phyloP scores from a whole-genome alignment of 2,797 vertebrate species.

The Pseudochaenichthys georgianus region DNA sequence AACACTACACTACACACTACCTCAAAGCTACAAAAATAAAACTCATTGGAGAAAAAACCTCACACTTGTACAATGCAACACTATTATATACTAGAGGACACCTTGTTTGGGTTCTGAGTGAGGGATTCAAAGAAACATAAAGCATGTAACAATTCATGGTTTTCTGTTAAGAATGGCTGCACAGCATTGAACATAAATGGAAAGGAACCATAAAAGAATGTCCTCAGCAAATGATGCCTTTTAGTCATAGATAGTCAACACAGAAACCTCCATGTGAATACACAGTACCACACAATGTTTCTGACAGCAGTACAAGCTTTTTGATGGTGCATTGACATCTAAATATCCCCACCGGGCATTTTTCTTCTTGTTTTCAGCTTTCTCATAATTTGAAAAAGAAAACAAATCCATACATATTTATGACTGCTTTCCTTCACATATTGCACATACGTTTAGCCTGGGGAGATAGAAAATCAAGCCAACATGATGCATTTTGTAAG shows the following conservation, averaged over 20 bases:
- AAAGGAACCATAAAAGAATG: conserved; percentile 27
- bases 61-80: not conserved
- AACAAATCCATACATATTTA: conserved; percentile 60
- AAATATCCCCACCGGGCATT: conserved; percentile 32
- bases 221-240: conserved; percentile 22
- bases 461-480: conserved; percentile 44
- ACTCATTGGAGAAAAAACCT: no score
- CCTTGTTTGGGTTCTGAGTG: not conserved
- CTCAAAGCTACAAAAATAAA: no score
- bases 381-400: conserved; percentile 26
- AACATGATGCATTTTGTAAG: conserved; percentile 39
- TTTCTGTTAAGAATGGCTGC: not conserved
- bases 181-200: conserved; percentile 12
- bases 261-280: conserved; percentile 26
- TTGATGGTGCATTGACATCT: conserved; percentile 42
- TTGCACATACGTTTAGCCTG: conserved; percentile 56
- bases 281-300: conserved; percentile 4
- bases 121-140: not conserved
- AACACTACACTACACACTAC: no score
- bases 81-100: not conserved
- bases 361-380: conserved; percentile 32
- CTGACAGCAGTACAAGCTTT: conserved; percentile 29
- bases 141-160: not conserved
- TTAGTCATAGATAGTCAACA: conserved; percentile 22
- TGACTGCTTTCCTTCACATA: conserved; percentile 38